These are phyloP conservation scores for Spodoptera exigua DNA, from an alignment of 2,888 invertebrate species.

Conservation along the genomic window DNA sequence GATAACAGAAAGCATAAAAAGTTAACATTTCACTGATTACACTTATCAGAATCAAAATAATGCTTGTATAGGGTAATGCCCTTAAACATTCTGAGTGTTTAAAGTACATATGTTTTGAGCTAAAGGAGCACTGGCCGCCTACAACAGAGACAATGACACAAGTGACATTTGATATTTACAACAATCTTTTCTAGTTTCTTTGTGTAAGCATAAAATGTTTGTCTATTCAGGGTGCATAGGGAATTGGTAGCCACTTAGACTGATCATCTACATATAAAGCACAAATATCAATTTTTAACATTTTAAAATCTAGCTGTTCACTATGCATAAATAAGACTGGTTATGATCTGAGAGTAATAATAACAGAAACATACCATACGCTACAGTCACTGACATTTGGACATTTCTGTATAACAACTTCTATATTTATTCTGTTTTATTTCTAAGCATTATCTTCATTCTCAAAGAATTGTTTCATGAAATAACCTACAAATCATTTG, in stretches of 20 bases:
- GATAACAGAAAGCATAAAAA: conserved; percentile 31
- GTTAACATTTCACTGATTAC: conserved; percentile 17
- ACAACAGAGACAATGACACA: too few species aligned
- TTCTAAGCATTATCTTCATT: neutral
- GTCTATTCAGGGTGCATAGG: too few species aligned
- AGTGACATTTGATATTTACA: too few species aligned
- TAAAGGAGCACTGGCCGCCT: too few species aligned
- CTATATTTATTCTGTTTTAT: conserved; percentile 1
- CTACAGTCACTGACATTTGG: neutral
- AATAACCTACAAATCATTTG: conserved; percentile 36
- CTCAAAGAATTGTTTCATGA: neutral
- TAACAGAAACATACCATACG: neutral
- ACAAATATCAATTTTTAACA: too few species aligned
- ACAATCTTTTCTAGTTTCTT: too few species aligned
- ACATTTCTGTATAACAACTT: neutral
- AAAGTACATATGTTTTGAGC: neutral
- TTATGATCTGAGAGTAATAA: conserved; percentile 4
- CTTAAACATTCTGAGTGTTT: conserved; percentile 3
- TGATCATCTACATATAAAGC: too few species aligned
- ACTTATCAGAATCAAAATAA: conserved; percentile 30
- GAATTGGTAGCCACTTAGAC: too few species aligned
- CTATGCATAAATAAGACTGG: neutral
- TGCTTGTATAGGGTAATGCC: conserved; percentile 23
- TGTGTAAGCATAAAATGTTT: too few species aligned
- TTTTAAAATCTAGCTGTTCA: too few species aligned